Percentiles rank a stretch among this genome's conserved stretches.
These are phyloP conservation scores for Euplagia quadripunctaria DNA, from an alignment of 2,888 invertebrate genomes.

Conservation along the genomic window DNA sequence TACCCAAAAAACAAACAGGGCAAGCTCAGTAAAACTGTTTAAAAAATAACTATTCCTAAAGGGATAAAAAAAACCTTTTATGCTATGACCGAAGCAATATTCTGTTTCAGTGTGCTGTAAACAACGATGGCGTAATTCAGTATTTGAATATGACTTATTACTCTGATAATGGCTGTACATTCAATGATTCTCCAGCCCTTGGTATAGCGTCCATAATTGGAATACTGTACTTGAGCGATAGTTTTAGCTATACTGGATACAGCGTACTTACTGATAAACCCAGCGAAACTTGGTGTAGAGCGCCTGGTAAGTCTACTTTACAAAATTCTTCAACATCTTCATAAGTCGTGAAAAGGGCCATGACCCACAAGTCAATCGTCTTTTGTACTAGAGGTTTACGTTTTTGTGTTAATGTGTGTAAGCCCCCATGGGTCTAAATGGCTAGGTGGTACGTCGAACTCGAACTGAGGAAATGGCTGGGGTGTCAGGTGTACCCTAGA, in stretches of 20 bases:
- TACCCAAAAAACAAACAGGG: too few species aligned
- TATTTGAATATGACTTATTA: conserved; percentile 81
- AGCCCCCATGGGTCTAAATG: too few species aligned
- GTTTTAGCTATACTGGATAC: conserved; percentile 80
- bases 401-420: too few species aligned
- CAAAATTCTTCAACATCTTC: neutral
- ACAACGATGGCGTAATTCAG: conserved; percentile 86
- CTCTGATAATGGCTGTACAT: conserved; percentile 72
- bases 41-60: too few species aligned
- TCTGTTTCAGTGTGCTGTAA: conserved; percentile 78
- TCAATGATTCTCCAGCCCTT: conserved; percentile 70
- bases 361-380: too few species aligned
- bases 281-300: conserved; percentile 89
- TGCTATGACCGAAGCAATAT: neutral
- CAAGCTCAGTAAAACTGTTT: too few species aligned
- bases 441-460: too few species aligned
- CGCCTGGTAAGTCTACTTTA: conserved; percentile 87
- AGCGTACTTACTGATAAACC: conserved; percentile 89
- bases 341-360: too few species aligned
- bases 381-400: too few species aligned
- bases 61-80: too few species aligned
- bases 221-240: conserved; percentile 85
- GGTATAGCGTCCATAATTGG: conserved; percentile 62
- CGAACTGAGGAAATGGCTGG: too few species aligned
- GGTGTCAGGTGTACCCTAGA: too few species aligned